Conservation (phyloP, 2,888 invertebrate genomes). For the Pachliopta kotzebuea region DNA sequence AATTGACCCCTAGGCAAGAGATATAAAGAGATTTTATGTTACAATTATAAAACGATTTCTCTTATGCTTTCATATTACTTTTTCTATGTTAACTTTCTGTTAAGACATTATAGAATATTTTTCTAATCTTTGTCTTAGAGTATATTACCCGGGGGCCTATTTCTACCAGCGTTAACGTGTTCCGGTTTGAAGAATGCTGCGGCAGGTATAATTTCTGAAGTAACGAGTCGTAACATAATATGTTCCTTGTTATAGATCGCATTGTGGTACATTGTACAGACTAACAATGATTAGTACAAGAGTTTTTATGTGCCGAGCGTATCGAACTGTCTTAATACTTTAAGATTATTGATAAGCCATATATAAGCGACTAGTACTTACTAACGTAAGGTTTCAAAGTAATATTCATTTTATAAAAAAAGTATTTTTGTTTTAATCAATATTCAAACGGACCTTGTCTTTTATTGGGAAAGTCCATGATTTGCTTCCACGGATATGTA, state of each 20-base stretch:
- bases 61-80: not conserved
- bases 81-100: too few species aligned
- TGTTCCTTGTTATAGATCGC: not conserved
- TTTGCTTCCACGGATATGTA: too few species aligned
- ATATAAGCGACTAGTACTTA: too few species aligned
- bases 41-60: slow-evolving; percentile 8
- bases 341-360: too few species aligned
- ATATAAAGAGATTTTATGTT: not conserved
- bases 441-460: too few species aligned
- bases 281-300: not conserved
- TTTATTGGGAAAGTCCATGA: too few species aligned
- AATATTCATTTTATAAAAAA: too few species aligned
- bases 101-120: too few species aligned
- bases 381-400: too few species aligned
- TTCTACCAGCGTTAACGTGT: not conserved
- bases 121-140: not conserved
- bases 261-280: not conserved
- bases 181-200: not conserved
- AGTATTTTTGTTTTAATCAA: too few species aligned
- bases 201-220: not conserved
- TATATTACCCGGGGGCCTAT: not conserved
- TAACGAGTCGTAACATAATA: slow-evolving; percentile 1
- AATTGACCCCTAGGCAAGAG: not conserved
- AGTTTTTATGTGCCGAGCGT: too few species aligned
- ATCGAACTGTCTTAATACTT: too few species aligned